Conservation (phyloP, 2,797 vertebrate species). For the Lacerta viridis region DNA sequence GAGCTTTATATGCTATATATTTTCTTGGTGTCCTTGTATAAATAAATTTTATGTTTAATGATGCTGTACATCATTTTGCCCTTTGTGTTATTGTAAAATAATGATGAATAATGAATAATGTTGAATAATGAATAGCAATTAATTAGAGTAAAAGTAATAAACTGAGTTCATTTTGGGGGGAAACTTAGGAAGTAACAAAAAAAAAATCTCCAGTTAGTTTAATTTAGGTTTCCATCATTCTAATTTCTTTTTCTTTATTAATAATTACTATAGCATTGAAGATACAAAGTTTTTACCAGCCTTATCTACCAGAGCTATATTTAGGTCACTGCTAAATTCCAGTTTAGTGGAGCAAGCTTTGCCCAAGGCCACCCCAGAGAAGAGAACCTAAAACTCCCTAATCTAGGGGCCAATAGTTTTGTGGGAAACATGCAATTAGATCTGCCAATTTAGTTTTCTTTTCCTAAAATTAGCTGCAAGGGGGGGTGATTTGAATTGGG, state of each 20-base stretch:
- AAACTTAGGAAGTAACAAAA: conserved; percentile 32
- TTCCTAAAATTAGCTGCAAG: neutral
- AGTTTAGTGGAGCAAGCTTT: neutral
- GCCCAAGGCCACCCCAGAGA: neutral
- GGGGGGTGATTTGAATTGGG: neutral
- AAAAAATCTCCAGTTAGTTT: conserved; percentile 38
- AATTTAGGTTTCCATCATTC: conserved; percentile 46
- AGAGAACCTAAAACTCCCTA: neutral
- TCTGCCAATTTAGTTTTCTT: neutral
- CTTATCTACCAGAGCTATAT: neutral
- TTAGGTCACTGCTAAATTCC: neutral
- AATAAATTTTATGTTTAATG: conserved; percentile 65
- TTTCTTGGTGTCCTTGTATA: conserved; percentile 55
- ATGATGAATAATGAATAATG: conserved; percentile 65
- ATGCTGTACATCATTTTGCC: conserved; percentile 66
- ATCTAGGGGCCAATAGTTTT: neutral
- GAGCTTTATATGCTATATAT: conserved; percentile 55
- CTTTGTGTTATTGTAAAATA: conserved; percentile 64
- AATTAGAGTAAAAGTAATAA: conserved; percentile 72
- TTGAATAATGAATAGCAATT: conserved; percentile 68
- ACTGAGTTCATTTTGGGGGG: conserved; percentile 46
- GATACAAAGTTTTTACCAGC: neutral
- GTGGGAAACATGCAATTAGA: neutral
- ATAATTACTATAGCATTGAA: conserved; percentile 18
- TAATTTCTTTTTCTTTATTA: conserved; percentile 47